Percentiles rank a stretch among this genome's conserved stretches.
These are phyloP conservation scores for Pontoporia blainvillei DNA, from an alignment of 2,113 vertebrate species.

Conservation along the genomic window DNA sequence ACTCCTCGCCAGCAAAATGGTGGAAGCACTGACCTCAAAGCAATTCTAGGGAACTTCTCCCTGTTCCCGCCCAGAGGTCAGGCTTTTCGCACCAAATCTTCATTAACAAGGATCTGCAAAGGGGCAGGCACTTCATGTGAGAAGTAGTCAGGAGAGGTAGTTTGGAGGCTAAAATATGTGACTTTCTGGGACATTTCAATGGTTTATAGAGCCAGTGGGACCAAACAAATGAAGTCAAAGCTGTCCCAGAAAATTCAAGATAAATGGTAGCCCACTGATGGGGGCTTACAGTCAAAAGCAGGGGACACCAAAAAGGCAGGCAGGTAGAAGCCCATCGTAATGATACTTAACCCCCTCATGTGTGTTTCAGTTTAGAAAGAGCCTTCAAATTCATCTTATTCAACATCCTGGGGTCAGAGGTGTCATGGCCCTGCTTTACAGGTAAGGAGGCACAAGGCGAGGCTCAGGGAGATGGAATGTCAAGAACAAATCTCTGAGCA, in stretches of 20 bases:
- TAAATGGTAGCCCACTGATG: not conserved
- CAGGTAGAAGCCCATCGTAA: accelerated
- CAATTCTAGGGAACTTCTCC: not conserved
- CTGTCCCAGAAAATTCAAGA: slow-evolving; percentile 39
- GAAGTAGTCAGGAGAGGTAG: not conserved
- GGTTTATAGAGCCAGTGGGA: slow-evolving; percentile 28
- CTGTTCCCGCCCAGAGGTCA: not conserved
- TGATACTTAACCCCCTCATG: not conserved
- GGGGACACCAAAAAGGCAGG: not conserved
- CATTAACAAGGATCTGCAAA: not conserved
- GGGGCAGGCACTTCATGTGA: not conserved
- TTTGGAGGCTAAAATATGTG: slow-evolving; percentile 38
- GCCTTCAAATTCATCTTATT: not conserved
- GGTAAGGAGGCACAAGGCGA: not conserved
- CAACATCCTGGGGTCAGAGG: not conserved
- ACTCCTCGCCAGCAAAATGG: not conserved
- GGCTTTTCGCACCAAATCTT: slow-evolving; percentile 30
- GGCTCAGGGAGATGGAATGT: not conserved
- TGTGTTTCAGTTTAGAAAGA: not conserved
- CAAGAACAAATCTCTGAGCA: not conserved
- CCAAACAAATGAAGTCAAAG: not conserved
- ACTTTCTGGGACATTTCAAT: not conserved
- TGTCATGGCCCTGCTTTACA: accelerated
- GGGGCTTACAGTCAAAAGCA: slow-evolving; percentile 8
- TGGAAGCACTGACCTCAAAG: not conserved